Evolutionary conservation across 2,113 vertebrate genomes (phyloP), one percentile per base, ranked within the genome.

Genomic region (Ornithorhynchus anatinus): DNA sequence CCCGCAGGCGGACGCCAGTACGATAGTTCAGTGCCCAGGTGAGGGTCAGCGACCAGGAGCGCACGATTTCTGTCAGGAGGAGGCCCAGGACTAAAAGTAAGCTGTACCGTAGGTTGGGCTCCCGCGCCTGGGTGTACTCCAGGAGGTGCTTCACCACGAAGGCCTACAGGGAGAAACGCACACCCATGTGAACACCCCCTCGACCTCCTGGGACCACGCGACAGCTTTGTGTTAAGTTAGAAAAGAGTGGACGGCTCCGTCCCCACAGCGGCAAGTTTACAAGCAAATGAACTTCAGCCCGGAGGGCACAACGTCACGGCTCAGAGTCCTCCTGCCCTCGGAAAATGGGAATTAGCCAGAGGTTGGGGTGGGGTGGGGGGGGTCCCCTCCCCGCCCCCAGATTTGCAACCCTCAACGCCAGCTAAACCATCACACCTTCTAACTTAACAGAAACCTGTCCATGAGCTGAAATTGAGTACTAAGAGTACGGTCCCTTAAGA

Each of bases 1-100:
- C 96, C 19, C 96, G 93, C 83, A 98, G 93, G 40, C 96, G 92
- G 40, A 94, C 89, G 36, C 94, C 95, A 2, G 96, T 98, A 64
- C 96, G 93, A 81, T 98, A 97, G 88, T 98, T 98, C 87, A 97
- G 87, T 3, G 95, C 96, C 96, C 96, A 98, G 35, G 95, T 96
- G 65, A 98, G 89, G 0, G 96, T 95, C 42, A 98, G 92, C 25
- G 96, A 97, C 96, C 96, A 97, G 66, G 96, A 97, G 25, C 96
- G 94, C 53, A 97, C 88, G 38, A 96, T 77, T 87, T 98, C 96
- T 0, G 92, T 95, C 88, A 94, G 81, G 72, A 97, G 91, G 74
- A 98, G 91, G 62, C 96, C 95, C 89, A 97, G 86, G 59, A 97
- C 94, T 90, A 98, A 90, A 82, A 97, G 89, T 85, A 97, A 92